Evolutionary conservation across 2,113 vertebrate species (phyloP).

Genomic region (Furnarius figulus): DNA sequence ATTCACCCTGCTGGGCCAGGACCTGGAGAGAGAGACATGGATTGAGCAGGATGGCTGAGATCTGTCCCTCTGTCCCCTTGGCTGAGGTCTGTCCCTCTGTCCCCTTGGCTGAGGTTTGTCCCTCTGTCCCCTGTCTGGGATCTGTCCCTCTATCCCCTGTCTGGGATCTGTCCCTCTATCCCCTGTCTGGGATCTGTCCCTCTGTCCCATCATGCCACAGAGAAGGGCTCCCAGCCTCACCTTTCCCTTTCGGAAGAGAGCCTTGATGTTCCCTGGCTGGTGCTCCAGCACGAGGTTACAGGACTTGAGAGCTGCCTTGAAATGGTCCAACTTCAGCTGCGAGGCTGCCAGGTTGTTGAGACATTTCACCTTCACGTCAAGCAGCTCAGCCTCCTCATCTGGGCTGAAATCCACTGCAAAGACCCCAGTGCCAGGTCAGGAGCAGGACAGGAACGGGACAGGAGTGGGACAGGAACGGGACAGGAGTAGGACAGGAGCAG

Average conservation of each 20-base stretch:
- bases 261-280: constrained; percentile 93
- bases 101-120: no score
- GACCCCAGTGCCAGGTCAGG: background rate
- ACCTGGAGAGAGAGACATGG: constrained; percentile 68
- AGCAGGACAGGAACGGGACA: no score
- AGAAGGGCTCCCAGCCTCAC: constrained; percentile 62
- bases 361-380: constrained; percentile 94
- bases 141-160: background rate
- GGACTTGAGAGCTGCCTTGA: constrained; percentile 89
- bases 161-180: background rate
- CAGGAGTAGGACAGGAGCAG: no score
- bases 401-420: constrained; percentile 85
- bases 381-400: constrained; percentile 85
- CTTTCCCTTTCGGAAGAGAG: constrained; percentile 96
- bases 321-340: constrained; percentile 94
- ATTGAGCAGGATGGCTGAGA: background rate
- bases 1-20: constrained; percentile 90
- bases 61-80: fast-evolving
- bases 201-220: fast-evolving
- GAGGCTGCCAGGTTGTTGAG: constrained; percentile 97
- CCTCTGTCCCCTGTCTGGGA: background rate
- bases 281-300: constrained; percentile 87
- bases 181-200: background rate
- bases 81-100: background rate
- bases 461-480: background rate